Percentiles rank a stretch among this genome's conserved stretches.
These are phyloP conservation scores for Nematolebias whitei DNA, from an alignment of 2,113 vertebrate species.

Conservation along the genomic window DNA sequence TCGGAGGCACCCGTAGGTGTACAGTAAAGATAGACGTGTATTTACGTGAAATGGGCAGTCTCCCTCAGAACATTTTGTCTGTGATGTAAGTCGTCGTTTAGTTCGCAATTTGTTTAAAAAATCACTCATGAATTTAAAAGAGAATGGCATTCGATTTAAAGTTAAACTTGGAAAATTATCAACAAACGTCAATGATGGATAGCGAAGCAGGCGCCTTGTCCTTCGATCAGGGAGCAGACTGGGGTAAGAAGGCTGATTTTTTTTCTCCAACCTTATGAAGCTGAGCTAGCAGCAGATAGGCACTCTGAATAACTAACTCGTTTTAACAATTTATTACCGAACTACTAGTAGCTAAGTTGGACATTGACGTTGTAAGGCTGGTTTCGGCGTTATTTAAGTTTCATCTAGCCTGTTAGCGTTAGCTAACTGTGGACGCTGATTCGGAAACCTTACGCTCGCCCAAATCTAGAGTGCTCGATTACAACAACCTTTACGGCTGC, in stretches of 20 bases:
- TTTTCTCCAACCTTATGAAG: slow-evolving; percentile 1
- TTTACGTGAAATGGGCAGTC: slow-evolving; percentile 39
- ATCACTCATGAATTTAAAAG: slow-evolving; percentile 67
- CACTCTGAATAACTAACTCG: too few species aligned
- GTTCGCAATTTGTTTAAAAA: neutral
- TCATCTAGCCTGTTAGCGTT: slow-evolving; percentile 30
- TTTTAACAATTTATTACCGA: neutral
- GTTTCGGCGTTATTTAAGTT: neutral
- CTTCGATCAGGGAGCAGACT: slow-evolving; percentile 79
- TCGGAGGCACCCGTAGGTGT: slow-evolving; percentile 65
- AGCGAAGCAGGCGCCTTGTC: slow-evolving; percentile 54
- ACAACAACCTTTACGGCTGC: too few species aligned
- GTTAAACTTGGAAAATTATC: slow-evolving; percentile 62
- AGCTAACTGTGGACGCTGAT: slow-evolving; percentile 12
- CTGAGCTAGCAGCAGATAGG: neutral
- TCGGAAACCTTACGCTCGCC: too few species aligned
- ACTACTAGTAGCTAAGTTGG: neutral
- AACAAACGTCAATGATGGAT: slow-evolving; percentile 46
- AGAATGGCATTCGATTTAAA: slow-evolving; percentile 68
- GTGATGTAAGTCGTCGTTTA: neutral
- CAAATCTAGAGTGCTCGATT: too few species aligned
- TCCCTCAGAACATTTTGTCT: slow-evolving; percentile 7
- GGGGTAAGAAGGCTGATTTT: slow-evolving; percentile 67
- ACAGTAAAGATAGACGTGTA: slow-evolving; percentile 71
- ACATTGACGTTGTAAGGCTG: neutral